phyloP scores from a whole-genome alignment of 2,797 vertebrate species.

The Tokudaia tokunoshimensis region DNA sequence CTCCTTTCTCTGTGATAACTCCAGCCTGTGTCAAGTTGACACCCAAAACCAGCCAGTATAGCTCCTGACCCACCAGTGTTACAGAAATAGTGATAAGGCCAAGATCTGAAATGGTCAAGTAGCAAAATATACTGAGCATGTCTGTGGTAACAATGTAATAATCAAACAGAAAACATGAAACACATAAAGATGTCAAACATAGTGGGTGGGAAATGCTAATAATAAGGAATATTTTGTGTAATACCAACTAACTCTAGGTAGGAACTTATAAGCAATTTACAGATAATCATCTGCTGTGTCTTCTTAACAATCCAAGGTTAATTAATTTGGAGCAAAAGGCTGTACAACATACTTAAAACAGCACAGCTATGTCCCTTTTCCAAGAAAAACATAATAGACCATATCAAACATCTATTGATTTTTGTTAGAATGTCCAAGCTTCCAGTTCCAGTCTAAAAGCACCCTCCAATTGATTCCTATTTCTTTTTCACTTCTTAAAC shows the following conservation, averaged over 20 bases:
- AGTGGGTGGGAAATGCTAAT: not conserved
- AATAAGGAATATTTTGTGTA: not conserved
- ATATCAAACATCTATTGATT: not conserved
- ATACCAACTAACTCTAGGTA: not conserved
- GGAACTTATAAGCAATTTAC: not conserved
- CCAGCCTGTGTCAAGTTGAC: too few relatives aligned
- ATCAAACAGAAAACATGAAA: not conserved
- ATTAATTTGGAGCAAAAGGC: not conserved
- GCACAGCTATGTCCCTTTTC: not conserved
- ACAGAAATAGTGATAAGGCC: not conserved
- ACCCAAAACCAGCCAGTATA: too few relatives aligned
- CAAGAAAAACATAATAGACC: not conserved
- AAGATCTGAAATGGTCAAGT: not conserved
- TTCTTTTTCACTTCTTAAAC: not conserved
- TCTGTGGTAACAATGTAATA: not conserved
- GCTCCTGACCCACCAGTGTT: accelerated
- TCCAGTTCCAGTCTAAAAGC: too few relatives aligned
- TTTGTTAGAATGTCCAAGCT: not conserved
- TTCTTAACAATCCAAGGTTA: not conserved
- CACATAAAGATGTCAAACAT: not conserved
- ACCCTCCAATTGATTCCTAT: too few relatives aligned
- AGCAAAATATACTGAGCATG: not conserved
- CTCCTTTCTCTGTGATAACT: too few relatives aligned
- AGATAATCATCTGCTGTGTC: not conserved
- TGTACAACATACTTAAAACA: not conserved